Conservation (phyloP, 2,888 invertebrate species). For the Eupelmus urozonus region DNA sequence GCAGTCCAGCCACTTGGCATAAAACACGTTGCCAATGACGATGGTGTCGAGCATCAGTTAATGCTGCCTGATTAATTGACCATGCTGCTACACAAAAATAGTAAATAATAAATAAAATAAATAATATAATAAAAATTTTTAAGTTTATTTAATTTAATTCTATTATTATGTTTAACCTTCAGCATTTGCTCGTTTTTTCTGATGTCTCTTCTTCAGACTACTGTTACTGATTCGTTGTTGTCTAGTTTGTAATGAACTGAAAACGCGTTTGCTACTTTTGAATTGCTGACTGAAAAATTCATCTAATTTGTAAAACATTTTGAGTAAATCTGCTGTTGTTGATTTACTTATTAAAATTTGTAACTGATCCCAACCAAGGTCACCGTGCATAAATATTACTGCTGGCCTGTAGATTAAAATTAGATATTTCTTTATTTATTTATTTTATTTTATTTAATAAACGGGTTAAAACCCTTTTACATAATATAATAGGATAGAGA, state of each 20-base stretch:
- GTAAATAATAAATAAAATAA: neutral
- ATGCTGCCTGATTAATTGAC: conserved; percentile 73
- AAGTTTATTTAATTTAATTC: neutral
- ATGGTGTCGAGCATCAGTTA: conserved; percentile 87
- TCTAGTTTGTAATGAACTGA: conserved; percentile 84
- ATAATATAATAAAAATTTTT: neutral
- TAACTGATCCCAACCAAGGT: conserved; percentile 95
- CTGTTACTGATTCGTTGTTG: conserved; percentile 72
- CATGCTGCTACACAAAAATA: conserved; percentile 66
- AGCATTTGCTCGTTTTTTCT: conserved; percentile 74
- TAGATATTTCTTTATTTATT: conserved; percentile 1
- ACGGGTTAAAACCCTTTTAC: no score
- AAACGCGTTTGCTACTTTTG: conserved; percentile 95
- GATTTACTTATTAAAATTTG: conserved; percentile 98
- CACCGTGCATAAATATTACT: conserved; percentile 94
- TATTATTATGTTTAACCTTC: conserved; percentile 72
- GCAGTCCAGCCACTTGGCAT: conserved; percentile 88
- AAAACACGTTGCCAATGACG: conserved; percentile 97
- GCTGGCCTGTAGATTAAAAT: conserved; percentile 82
- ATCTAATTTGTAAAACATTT: conserved; percentile 97
- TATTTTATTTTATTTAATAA: neutral
- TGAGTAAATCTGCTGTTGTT: conserved; percentile 96
- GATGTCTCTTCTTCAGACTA: conserved; percentile 72
- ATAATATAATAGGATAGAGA: no score
- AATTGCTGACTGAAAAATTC: conserved; percentile 99